Conservation (phyloP, 2,113 vertebrate species). For the Diglossa brunneiventris region DNA sequence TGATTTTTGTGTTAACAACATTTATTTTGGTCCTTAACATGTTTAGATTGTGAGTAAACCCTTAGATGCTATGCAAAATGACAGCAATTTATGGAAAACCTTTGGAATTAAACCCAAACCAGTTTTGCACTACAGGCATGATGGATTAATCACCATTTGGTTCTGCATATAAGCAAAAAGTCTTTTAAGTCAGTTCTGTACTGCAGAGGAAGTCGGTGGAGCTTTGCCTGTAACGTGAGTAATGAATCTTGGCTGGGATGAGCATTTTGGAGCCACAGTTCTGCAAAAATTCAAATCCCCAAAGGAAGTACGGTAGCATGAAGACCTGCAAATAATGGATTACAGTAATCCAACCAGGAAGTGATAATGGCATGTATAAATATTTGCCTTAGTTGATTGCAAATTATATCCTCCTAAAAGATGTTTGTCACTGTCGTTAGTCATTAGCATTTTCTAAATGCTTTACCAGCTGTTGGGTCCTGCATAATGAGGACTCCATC, state of each 20-base stretch:
- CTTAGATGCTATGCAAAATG: neutral
- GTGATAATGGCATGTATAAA: conserved; percentile 56
- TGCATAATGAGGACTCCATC: neutral
- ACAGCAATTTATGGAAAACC: neutral
- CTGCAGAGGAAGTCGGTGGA: conserved; percentile 42
- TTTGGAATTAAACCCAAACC: conserved; percentile 1
- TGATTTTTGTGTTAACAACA: neutral
- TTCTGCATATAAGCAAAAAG: neutral
- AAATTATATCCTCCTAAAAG: conserved; percentile 33
- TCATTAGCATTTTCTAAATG: neutral
- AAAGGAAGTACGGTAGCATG: conserved; percentile 53
- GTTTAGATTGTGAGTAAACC: neutral
- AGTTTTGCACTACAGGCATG: neutral
- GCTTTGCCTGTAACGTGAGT: conserved; percentile 44
- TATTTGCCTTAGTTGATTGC: conserved; percentile 61
- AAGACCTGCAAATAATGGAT: conserved; percentile 61
- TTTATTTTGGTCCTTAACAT: neutral
- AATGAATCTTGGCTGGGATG: conserved; percentile 67
- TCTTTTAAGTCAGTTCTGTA: neutral
- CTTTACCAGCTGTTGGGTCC: neutral
- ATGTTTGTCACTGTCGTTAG: conserved; percentile 10
- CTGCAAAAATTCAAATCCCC: conserved; percentile 65
- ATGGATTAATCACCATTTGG: neutral
- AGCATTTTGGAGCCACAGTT: conserved; percentile 55
- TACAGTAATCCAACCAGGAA: conserved; percentile 69